Conservation (phyloP, 2,113 vertebrate genomes). For the Malurus elegans region DNA sequence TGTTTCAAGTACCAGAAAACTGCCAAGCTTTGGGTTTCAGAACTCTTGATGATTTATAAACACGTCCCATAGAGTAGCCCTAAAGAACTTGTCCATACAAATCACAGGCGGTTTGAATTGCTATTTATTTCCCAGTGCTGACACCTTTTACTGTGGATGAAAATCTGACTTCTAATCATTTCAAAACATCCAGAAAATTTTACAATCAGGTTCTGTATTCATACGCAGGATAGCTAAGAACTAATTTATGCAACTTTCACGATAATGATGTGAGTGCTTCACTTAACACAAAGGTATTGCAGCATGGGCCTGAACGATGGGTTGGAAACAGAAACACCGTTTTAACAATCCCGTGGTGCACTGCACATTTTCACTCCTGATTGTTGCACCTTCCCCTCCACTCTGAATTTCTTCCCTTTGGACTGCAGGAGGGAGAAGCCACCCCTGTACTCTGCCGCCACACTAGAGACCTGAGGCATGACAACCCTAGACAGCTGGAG, state of each 20-base stretch:
- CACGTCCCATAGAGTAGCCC: rapidly evolving
- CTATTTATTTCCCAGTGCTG: background rate
- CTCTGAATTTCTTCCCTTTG: background rate
- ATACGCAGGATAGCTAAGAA: background rate
- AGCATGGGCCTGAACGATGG: background rate
- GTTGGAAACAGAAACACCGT: background rate
- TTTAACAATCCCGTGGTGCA: background rate
- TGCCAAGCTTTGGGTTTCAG: background rate
- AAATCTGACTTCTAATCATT: background rate
- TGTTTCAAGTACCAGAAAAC: background rate
- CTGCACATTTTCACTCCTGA: background rate
- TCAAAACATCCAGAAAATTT: background rate
- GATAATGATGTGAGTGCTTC: background rate
- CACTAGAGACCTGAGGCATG: background rate
- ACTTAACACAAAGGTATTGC: background rate
- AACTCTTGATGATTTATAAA: background rate
- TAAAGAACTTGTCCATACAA: background rate
- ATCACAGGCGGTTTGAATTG: background rate
- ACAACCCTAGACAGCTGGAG: rapidly evolving
- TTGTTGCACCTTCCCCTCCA: background rate
- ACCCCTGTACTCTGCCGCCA: background rate
- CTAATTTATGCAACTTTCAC: background rate
- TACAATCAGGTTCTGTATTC: background rate
- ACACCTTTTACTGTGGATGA: background rate
- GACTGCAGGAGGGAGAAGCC: background rate